phyloP scores from a whole-genome alignment of 1,140 invertebrate genomes.

The Ylistrum balloti region DNA sequence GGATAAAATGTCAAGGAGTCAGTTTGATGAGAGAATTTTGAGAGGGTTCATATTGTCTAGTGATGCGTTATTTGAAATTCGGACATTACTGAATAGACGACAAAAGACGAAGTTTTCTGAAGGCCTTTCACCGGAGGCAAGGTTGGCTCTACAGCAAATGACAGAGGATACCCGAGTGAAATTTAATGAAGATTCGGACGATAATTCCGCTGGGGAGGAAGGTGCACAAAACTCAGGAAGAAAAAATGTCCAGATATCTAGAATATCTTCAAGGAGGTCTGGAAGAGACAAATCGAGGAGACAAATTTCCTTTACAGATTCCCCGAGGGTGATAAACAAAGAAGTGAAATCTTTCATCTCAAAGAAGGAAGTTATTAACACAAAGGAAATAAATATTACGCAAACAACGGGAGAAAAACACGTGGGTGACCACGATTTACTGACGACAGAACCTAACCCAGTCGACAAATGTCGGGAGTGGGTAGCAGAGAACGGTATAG shows the following conservation, averaged over 20 bases:
- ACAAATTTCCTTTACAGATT: slow-evolving; percentile 5
- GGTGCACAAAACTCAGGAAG: not conserved
- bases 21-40: not conserved
- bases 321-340: not conserved
- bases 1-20: not conserved
- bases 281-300: not conserved
- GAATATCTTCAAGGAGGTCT: not conserved
- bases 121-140: not conserved
- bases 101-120: slow-evolving; percentile 5
- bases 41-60: not conserved
- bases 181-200: not conserved
- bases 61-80: slow-evolving; percentile 1
- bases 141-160: not conserved
- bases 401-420: not conserved
- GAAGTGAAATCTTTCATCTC: not conserved
- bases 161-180: not conserved
- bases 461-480: slow-evolving; percentile 18
- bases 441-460: not conserved
- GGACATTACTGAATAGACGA: not conserved
- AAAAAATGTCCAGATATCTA: not conserved
- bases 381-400: not conserved
- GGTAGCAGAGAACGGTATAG: not conserved
- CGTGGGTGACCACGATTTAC: not conserved
- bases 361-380: not conserved
- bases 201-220: not conserved